Percentiles rank a stretch among this genome's conserved stretches.
Evolutionary conservation across 2,113 vertebrate species (phyloP).

Genomic region (Synchiropus splendidus): DNA sequence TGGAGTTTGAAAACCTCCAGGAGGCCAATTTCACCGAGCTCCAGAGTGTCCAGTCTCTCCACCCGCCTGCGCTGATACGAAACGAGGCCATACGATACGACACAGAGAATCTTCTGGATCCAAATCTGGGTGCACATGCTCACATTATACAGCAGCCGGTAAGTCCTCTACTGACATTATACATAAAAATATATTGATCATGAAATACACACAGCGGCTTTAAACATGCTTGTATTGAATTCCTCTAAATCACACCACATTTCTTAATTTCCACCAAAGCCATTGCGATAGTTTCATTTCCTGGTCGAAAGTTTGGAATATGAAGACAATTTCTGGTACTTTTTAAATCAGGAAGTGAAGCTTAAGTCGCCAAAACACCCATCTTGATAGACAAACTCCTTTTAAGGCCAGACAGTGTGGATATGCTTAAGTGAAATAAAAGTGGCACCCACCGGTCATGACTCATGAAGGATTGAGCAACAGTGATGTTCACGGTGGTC

Average conservation of each 20-base stretch:
- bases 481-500: too few relatives aligned
- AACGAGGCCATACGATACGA: constrained; percentile 71
- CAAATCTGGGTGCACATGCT: constrained; percentile 64
- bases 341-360: constrained; percentile 42
- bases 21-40: constrained; percentile 93
- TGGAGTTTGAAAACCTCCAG: constrained; percentile 82
- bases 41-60: constrained; percentile 86
- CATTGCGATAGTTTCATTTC: constrained; percentile 1
- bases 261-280: not conserved
- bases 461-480: too few relatives aligned
- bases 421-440: too few relatives aligned
- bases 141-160: constrained; percentile 60
- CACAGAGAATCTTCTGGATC: constrained; percentile 79
- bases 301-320: constrained; percentile 1
- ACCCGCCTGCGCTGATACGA: constrained; percentile 72
- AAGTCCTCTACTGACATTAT: constrained; percentile 16
- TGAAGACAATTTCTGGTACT: constrained; percentile 8
- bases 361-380: constrained; percentile 4
- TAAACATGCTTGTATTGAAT: not conserved
- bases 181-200: too few relatives aligned
- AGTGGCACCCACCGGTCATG: too few relatives aligned
- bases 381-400: too few relatives aligned
- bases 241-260: not conserved
- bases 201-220: too few relatives aligned
- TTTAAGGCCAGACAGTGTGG: too few relatives aligned